These are phyloP conservation scores for Alexandromys fortis DNA, from an alignment of 2,113 vertebrate species.

Conservation along the genomic window DNA sequence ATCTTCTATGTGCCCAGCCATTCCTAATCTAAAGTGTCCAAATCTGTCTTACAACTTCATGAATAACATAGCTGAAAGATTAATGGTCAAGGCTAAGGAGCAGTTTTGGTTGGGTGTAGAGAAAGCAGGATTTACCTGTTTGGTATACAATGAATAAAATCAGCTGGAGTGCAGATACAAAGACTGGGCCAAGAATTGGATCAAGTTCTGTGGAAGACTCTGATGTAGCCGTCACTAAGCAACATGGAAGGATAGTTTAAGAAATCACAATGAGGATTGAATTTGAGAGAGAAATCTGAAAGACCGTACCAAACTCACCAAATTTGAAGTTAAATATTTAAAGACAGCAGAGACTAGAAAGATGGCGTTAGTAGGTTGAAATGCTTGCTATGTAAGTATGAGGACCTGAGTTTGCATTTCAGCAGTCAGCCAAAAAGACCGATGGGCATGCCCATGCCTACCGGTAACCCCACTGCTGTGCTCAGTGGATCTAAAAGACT, in stretches of 20 bases:
- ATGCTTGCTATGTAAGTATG: not conserved
- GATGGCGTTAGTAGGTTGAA: too few relatives aligned
- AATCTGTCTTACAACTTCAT: not conserved
- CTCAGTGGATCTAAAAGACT: not conserved
- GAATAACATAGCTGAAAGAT: not conserved
- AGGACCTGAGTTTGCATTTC: too few relatives aligned
- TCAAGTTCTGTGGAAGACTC: not conserved
- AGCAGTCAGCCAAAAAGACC: not conserved
- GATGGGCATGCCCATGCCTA: too few relatives aligned
- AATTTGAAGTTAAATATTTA: constrained; percentile 2
- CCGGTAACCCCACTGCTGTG: not conserved
- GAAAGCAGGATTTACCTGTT: not conserved
- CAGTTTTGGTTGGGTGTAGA: not conserved
- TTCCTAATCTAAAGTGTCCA: not conserved
- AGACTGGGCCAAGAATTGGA: not conserved
- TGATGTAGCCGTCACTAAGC: not conserved
- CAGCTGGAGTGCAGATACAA: not conserved
- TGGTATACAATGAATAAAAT: not conserved
- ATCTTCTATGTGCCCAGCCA: not conserved
- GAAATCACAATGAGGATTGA: not conserved
- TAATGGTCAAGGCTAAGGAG: not conserved
- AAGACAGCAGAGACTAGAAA: not conserved
- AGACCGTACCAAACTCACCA: not conserved
- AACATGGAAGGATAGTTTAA: not conserved
- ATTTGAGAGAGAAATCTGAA: constrained; percentile 4